phyloP scores from a whole-genome alignment of 2,888 invertebrate species.

The Amphimallon solstitiale region DNA sequence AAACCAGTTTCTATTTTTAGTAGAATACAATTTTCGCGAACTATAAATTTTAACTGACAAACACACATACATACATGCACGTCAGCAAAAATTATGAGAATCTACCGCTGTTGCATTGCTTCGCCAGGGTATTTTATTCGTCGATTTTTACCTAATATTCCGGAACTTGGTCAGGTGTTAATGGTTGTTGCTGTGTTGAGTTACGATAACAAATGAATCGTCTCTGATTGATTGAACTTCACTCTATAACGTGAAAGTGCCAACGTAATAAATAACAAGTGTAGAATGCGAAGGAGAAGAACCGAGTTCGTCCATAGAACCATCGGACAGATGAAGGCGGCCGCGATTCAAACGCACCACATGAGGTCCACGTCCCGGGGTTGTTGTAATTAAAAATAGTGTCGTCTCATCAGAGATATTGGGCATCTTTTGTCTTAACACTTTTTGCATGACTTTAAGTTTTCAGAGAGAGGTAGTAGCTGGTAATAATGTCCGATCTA shows the following conservation, averaged over 20 bases:
- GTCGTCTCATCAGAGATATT: slow-evolving; percentile 43
- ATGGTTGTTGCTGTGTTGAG: slow-evolving; percentile 37
- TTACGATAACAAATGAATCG: slow-evolving; percentile 41
- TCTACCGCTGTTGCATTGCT: background rate
- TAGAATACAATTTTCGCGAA: no score
- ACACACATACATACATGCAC: background rate
- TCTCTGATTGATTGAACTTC: slow-evolving; percentile 42
- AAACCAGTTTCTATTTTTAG: no score
- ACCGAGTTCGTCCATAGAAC: slow-evolving; percentile 26
- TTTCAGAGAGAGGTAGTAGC: slow-evolving; percentile 13
- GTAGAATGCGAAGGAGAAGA: slow-evolving; percentile 33
- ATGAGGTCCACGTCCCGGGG: slow-evolving; percentile 46
- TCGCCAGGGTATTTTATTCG: background rate
- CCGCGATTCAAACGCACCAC: slow-evolving; percentile 47
- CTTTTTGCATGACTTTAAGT: slow-evolving; percentile 34
- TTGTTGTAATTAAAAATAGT: slow-evolving; percentile 49
- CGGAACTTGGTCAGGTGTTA: slow-evolving; percentile 41
- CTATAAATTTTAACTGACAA: background rate
- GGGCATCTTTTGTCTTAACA: slow-evolving; percentile 37
- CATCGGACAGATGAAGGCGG: slow-evolving; percentile 43
- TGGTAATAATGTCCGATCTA: slow-evolving; percentile 8
- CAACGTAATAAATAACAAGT: slow-evolving; percentile 42
- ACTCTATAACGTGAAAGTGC: slow-evolving; percentile 35
- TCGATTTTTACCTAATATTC: slow-evolving; percentile 28
- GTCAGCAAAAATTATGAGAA: slow-evolving; percentile 13